Evolutionary conservation across 2,888 invertebrate species (phyloP).

Genomic region (Leptopilina syphax): DNA sequence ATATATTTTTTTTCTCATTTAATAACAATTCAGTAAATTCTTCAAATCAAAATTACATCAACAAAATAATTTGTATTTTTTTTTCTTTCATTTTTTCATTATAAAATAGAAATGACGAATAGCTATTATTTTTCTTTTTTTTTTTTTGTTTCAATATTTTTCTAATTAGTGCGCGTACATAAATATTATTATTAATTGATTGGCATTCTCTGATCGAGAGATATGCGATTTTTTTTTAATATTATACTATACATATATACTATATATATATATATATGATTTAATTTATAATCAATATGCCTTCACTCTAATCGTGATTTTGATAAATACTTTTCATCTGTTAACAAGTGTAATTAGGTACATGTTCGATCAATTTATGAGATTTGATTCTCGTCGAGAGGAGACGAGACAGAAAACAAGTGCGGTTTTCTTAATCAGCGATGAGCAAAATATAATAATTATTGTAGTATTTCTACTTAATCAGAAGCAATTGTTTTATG

Average conservation of each 20-base stretch:
- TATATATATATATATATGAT: slow-evolving; percentile 40
- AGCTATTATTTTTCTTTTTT: neutral
- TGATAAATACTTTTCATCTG: slow-evolving; percentile 38
- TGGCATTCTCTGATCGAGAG: slow-evolving; percentile 31
- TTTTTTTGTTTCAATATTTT: neutral
- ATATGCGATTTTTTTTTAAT: slow-evolving; percentile 30
- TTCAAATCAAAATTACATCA: neutral
- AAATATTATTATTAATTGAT: neutral
- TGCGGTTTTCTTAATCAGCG: slow-evolving; percentile 5
- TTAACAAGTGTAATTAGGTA: slow-evolving; percentile 30
- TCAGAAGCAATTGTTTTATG: slow-evolving; percentile 4
- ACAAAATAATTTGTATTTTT: neutral
- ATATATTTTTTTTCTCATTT: too few relatives aligned
- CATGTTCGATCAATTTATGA: slow-evolving; percentile 13
- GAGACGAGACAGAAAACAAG: slow-evolving; percentile 35
- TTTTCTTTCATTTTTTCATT: neutral
- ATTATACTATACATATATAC: slow-evolving; percentile 35
- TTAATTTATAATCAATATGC: slow-evolving; percentile 51
- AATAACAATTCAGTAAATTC: slow-evolving; percentile 16
- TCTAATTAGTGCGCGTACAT: slow-evolving; percentile 33
- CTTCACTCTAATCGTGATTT: slow-evolving; percentile 48
- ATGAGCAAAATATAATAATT: slow-evolving; percentile 17
- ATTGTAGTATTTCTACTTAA: neutral
- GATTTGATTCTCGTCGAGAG: slow-evolving; percentile 18
- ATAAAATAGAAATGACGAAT: slow-evolving; percentile 1